phyloP scores from a whole-genome alignment of 1,140 invertebrate genomes.

The Drosophila lacteicornis region DNA sequence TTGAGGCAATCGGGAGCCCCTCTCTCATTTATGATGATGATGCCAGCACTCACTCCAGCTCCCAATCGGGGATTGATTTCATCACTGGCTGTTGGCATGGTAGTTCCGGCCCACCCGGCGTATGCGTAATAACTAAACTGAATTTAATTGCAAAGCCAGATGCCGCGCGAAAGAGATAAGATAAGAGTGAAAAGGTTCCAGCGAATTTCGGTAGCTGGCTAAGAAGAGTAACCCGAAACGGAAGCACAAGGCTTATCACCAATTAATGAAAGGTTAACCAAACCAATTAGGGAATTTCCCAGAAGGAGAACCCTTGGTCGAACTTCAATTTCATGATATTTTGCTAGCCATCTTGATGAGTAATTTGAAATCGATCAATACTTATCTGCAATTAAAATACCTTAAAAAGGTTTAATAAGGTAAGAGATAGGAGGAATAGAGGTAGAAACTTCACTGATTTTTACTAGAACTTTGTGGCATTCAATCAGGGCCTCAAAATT shows the following conservation, averaged over 20 bases:
- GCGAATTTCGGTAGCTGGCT: conserved; percentile 32
- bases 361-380: conserved; percentile 47
- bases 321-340: conserved; percentile 37
- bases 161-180: conserved; percentile 30
- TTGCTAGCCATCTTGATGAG: not conserved
- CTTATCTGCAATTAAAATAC: not conserved
- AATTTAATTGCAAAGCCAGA: conserved; percentile 26
- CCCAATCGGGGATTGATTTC: conserved; percentile 54
- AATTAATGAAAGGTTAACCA: conserved; percentile 44
- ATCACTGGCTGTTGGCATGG: conserved; percentile 45
- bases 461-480: not conserved
- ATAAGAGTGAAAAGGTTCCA: conserved; percentile 26
- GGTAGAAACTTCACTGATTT: not conserved
- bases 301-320: not conserved
- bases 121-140: conserved; percentile 58
- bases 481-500: not conserved
- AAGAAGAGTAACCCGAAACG: conserved; percentile 30
- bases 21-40: conserved; percentile 4
- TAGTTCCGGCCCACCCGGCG: conserved; percentile 24
- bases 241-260: conserved; percentile 36
- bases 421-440: no score
- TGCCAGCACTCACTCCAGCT: conserved; percentile 10
- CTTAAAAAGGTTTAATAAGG: not conserved
- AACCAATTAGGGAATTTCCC: conserved; percentile 28
- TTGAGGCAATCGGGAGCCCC: conserved; percentile 16